phyloP scores from a whole-genome alignment of 2,888 invertebrate genomes.

The Mythimna lalbum region DNA sequence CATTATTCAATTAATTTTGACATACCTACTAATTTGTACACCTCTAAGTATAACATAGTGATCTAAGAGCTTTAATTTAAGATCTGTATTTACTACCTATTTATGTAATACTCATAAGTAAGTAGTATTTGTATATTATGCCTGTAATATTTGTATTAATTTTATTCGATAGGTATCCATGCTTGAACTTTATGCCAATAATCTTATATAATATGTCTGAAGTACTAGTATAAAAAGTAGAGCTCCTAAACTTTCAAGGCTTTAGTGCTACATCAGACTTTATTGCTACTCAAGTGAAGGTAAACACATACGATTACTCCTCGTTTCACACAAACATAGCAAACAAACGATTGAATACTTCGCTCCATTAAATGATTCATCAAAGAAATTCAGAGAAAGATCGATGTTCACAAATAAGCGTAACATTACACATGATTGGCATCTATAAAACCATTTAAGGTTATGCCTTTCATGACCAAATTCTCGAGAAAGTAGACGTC shows the following conservation, averaged over 20 bases:
- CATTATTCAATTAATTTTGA: no score
- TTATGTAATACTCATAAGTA: no score
- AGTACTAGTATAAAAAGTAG: neutral
- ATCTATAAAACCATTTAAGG: slow-evolving; percentile 22
- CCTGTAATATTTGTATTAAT: neutral
- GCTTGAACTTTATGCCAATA: no score
- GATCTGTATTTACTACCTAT: no score
- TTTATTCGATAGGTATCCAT: neutral
- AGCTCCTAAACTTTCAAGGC: neutral
- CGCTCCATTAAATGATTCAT: slow-evolving; percentile 21
- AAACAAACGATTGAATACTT: slow-evolving; percentile 5
- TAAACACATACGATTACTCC: neutral
- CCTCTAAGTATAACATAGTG: no score
- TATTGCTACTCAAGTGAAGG: slow-evolving; percentile 3
- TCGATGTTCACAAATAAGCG: slow-evolving; percentile 43
- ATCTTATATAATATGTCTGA: no score
- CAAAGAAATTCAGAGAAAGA: slow-evolving; percentile 33
- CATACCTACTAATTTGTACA: no score
- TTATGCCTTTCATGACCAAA: neutral
- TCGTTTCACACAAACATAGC: neutral
- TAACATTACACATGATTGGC: slow-evolving; percentile 38
- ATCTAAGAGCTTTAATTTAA: no score
- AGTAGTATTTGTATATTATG: no score
- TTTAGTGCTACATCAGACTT: neutral
- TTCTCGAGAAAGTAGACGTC: neutral